Evolutionary conservation across 2,113 vertebrate genomes (phyloP), one percentile per base, ranked within the genome.

Genomic region (Planiliza haematocheilus): DNA sequence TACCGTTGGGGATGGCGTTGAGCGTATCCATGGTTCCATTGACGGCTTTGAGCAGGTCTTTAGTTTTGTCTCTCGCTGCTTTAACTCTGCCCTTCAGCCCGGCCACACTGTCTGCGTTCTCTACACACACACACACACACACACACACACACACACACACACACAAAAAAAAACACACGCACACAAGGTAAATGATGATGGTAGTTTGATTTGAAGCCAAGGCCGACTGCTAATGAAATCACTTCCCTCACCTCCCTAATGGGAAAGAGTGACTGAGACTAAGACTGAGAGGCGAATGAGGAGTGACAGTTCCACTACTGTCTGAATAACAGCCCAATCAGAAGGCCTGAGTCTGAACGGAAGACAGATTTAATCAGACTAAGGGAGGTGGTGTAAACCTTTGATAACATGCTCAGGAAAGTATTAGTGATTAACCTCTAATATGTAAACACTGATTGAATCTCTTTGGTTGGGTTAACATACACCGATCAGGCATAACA

Each of bases 1-100:
- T 94, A 99, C 98, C 97, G 0, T 94, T 96, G 65, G 97, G 96
- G 86, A 99, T 95, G 45, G 94, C 90, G 63, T 92, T 89, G 70
- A 99, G 92, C 56, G 94, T 97, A 77, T 90, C 95, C 84, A 96
- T 80, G 68, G 95, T 97, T 87, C 95, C 94, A 62, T 98, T 98
- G 89, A 99, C 84, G 69, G 91, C 86, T 90, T 78, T 94, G 77
- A 95, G 86, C 76, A 99, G 89, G 72, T 94, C 87, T 68, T 91
- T 93, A 70, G 95, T 96, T 88, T 95, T 96, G 70, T 89, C 91
- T 88, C 93, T 91, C 0, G 94, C 95, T 58, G 93, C 90, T 93
- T 95, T 95, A 63, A 97, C 86, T 75, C 95, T 94, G 81, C 87
- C 83, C 92, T 92, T 93, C 84, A 96, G 91, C 65, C 70, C 86